These are phyloP conservation scores for Dicyrtoma fusca DNA, from an alignment of 2,888 invertebrate genomes.

Conservation along the genomic window DNA sequence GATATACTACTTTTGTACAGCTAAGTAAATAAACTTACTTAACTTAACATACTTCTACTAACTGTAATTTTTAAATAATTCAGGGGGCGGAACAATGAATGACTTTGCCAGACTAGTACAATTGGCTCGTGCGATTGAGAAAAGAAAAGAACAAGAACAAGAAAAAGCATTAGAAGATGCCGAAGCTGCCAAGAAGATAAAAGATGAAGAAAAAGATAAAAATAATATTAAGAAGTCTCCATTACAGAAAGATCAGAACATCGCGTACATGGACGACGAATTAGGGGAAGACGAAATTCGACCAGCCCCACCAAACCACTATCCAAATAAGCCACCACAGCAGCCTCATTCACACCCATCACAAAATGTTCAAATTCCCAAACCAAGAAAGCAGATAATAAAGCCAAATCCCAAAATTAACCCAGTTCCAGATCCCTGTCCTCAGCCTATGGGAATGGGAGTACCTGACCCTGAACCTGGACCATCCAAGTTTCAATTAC, in stretches of 20 bases:
- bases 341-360: too few relatives aligned
- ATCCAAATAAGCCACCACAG: not conserved
- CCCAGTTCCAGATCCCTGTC: too few relatives aligned
- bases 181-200: too few relatives aligned
- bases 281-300: not conserved
- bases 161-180: too few relatives aligned
- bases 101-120: conserved; percentile 10
- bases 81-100: conserved; percentile 6
- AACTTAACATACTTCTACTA: not conserved
- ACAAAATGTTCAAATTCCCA: not conserved
- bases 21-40: not conserved
- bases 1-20: not conserved
- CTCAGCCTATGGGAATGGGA: too few relatives aligned
- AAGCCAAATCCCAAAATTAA: not conserved
- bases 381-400: not conserved
- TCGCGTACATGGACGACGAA: too few relatives aligned
- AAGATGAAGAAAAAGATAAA: too few relatives aligned
- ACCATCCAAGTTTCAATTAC: too few relatives aligned
- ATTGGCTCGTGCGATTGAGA: not conserved
- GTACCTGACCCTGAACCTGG: too few relatives aligned
- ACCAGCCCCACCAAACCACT: not conserved
- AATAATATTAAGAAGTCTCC: too few relatives aligned
- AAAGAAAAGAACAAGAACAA: too few relatives aligned
- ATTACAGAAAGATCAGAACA: too few relatives aligned
- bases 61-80: not conserved